Base-by-base conservation (phyloP, 2,888 invertebrate species). In the Brassicogethes aeneus region DNA sequence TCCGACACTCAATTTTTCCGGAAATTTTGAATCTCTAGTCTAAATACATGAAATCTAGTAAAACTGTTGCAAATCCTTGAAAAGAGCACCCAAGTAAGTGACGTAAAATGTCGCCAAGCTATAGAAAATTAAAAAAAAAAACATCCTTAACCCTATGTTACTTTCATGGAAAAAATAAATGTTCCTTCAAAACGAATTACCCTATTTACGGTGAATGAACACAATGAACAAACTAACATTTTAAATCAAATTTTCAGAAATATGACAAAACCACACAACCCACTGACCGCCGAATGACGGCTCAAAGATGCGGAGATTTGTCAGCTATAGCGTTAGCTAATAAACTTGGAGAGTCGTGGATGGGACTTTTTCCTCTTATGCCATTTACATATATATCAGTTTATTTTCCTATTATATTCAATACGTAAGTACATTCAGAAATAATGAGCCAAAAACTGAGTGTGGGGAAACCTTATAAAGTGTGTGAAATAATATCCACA, bases 331-430 rank as follows among this genome's bases (percentile, higher is more conserved):
- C 77, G 1, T 58, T 80, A 34, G 76, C 75, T 5, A 80, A 80
- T 58, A 70, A 75, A 62, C 55, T 74, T 36, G 56, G 62, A 34
- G 79, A 86, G 64, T 75, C 77, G 1, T 89, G 88, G 88, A 80
- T 85, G 50, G 75, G 75, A 1, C 51, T 72, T 2, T 79, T 80
- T 45, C 85, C 85, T 0, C 60, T 79, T 1, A 70, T 83, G 33
- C 59, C 73, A 0, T 47, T 79, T 23, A 59, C 72, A 2, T 85
- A 85, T 59, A 45, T 76, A 2, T 61, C 68, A n/a, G 71, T 74
- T 8, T 82, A 79, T 55, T 74, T 74, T 47, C 80, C 82, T 0
- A 63, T 68, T 38, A 15, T 74, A 3, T 64, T 64, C 14, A 55
- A 63, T 43, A 54, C 68, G 74, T 76, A 65, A 66, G 69, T 64